Evolutionary conservation across 2,888 invertebrate species (phyloP).

Genomic region (Drosophila mulleri): DNA sequence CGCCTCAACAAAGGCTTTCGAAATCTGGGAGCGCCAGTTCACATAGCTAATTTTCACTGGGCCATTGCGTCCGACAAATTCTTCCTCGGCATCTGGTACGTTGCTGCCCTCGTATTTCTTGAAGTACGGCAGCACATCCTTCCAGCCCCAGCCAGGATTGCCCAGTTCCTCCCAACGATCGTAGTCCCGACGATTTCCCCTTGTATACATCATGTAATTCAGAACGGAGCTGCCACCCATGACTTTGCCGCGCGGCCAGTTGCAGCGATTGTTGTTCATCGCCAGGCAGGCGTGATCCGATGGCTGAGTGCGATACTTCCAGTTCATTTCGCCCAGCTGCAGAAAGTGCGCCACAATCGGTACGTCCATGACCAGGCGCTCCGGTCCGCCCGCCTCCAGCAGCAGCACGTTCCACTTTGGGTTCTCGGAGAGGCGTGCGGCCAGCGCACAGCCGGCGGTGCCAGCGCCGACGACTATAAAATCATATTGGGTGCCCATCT

Average conservation of each 20-base stretch:
- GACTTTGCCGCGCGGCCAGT: conserved; percentile 93
- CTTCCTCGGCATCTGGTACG: conserved; percentile 86
- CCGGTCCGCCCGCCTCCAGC: conserved; percentile 90
- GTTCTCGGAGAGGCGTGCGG: conserved; percentile 90
- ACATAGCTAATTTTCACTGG: conserved; percentile 87
- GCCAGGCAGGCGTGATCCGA: conserved; percentile 90
- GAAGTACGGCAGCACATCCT: conserved; percentile 90
- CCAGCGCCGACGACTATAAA: conserved; percentile 93
- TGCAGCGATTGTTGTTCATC: conserved; percentile 90
- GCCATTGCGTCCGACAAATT: conserved; percentile 86
- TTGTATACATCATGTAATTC: conserved; percentile 92
- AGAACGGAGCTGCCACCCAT: conserved; percentile 93
- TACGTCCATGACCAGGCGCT: conserved; percentile 91
- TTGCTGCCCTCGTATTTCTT: conserved; percentile 91
- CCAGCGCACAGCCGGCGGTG: conserved; percentile 91
- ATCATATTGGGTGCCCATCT: conserved; percentile 87
- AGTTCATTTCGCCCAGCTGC: conserved; percentile 90
- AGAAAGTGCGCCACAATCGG: conserved; percentile 90
- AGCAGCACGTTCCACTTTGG: conserved; percentile 88
- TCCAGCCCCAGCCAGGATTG: conserved; percentile 90
- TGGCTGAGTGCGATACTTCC: conserved; percentile 93
- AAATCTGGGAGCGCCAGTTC: conserved; percentile 87
- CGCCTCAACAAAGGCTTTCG: conserved; percentile 88
- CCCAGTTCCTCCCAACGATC: conserved; percentile 91
- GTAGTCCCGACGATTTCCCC: conserved; percentile 90